These are phyloP conservation scores for Chlorops oryzae DNA, from an alignment of 1,140 invertebrate genomes.

Conservation along the genomic window DNA sequence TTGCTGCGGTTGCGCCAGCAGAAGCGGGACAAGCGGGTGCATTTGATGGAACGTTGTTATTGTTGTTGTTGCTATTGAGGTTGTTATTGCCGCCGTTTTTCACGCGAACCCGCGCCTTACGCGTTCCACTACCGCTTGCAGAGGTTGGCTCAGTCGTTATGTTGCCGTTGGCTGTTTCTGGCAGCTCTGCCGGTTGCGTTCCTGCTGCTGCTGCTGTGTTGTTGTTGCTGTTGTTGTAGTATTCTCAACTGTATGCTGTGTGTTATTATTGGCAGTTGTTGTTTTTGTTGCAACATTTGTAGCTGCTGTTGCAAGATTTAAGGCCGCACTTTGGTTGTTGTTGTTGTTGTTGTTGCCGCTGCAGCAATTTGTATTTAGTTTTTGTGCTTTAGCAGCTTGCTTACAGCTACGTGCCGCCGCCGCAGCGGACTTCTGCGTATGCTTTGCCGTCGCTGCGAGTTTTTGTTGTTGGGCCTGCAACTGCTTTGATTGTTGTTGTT, in stretches of 20 bases:
- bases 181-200: slow-evolving; percentile 6
- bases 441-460: no score
- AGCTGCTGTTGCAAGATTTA: slow-evolving; percentile 27
- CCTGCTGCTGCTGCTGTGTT: slow-evolving; percentile 6
- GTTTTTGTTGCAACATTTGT: neutral
- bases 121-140: neutral
- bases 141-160: slow-evolving; percentile 5
- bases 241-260: neutral
- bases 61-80: slow-evolving; percentile 9
- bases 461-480: no score
- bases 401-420: no score
- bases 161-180: slow-evolving; percentile 2
- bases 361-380: slow-evolving; percentile 14
- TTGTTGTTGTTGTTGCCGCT: slow-evolving; percentile 12
- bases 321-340: slow-evolving; percentile 29
- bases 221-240: slow-evolving; percentile 3
- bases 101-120: slow-evolving; percentile 3
- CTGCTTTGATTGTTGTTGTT: no score
- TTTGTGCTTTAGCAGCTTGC: no score
- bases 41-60: no score
- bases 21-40: neutral
- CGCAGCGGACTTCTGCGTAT: no score
- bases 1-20: slow-evolving; percentile 26
- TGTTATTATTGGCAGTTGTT: slow-evolving; percentile 12
- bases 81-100: slow-evolving; percentile 6